These are phyloP conservation scores for Aphidoletes aphidimyza DNA, from an alignment of 2,888 invertebrate genomes.

Conservation along the genomic window DNA sequence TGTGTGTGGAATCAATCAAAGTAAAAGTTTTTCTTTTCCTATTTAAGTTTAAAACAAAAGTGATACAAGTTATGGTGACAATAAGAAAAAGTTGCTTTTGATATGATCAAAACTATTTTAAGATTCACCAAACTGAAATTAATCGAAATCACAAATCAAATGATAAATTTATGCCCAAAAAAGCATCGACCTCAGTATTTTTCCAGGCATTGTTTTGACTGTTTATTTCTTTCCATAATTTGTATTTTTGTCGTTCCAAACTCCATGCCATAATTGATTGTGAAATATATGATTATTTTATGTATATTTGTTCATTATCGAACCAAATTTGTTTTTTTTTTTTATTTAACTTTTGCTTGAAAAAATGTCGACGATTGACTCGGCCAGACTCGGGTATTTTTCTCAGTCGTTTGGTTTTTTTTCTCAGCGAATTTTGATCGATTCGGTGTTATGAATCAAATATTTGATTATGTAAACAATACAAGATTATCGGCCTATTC, in stretches of 20 bases:
- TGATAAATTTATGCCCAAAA: too few relatives aligned
- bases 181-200: too few relatives aligned
- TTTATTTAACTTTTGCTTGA: too few relatives aligned
- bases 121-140: too few relatives aligned
- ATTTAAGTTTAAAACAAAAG: not conserved
- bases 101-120: too few relatives aligned
- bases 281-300: conserved; percentile 45
- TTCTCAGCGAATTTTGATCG: not conserved
- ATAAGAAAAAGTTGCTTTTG: not conserved
- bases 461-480: conserved; percentile 44
- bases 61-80: not conserved
- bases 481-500: conserved; percentile 6
- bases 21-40: conserved; percentile 40
- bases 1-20: not conserved
- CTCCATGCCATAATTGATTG: conserved; percentile 5
- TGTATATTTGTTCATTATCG: conserved; percentile 26
- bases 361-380: not conserved
- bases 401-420: not conserved
- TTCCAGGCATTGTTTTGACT: not conserved
- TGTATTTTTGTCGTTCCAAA: too few relatives aligned
- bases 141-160: too few relatives aligned
- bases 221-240: not conserved
- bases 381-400: not conserved
- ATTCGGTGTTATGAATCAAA: conserved; percentile 7
- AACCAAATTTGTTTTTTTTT: not conserved